Evolutionary conservation across 2,113 vertebrate genomes (phyloP), one percentile per base, ranked within the genome.

Genomic region (Myanophis thanlyinensis): DNA sequence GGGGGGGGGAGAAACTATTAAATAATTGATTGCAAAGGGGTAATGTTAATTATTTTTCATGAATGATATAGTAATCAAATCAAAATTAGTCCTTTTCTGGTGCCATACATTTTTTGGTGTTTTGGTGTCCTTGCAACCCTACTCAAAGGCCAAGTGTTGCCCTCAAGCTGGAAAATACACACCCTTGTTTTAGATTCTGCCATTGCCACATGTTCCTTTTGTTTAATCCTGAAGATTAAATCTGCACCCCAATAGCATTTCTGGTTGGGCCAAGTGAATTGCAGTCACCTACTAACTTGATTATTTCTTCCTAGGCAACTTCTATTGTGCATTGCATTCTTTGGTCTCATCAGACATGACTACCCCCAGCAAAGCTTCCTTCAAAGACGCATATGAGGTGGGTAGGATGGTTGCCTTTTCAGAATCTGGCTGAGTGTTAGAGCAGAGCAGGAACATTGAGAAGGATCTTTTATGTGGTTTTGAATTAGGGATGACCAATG

Each of bases 311-410:
- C 90, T 90, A 98, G 98, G 97, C 85, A 27, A 95, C 53, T 98
- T 97, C 92, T 98, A 98, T 92, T 98, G 98, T 95, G 96, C 95
- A 0, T 96, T 98, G 93, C 98, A 98, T 85, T 95, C 96, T 89
- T 96, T 89, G 48, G 9, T 18, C 52, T 18, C 3, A 7, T 46
- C 53, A n/a, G 54, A 0, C 89, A 15, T 35, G 94, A 94, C 96
- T 0, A 9, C 85, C 54, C 15, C 87, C 0, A 89, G 0, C 0
- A 80, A 85, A 88, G 89, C 59, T 49, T 18, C 35, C 0, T 0
- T 53, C 0, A 0, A 67, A 86, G 89, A 62, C 88, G 91, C n/a
- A 0, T 22, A 40, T 27, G 94, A 90, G 91, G 97, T 96, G 91
- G 94, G 95, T 93, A 10, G 27, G 10, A 49, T 59, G 27, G 23